These are phyloP conservation scores for Ypsolopha sequella DNA, from an alignment of 2,888 invertebrate species.

Conservation along the genomic window DNA sequence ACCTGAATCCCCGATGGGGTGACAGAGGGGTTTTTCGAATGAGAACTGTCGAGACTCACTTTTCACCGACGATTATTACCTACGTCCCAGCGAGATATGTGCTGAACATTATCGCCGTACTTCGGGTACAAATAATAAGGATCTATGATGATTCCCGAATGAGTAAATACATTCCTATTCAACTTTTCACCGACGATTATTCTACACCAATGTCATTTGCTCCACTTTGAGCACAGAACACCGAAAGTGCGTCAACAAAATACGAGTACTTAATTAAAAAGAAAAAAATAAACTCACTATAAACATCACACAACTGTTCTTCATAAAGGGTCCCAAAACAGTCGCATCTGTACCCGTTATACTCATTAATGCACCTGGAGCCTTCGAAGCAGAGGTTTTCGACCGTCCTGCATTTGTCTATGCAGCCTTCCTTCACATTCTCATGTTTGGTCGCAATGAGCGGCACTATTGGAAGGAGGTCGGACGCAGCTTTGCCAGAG, in stretches of 20 bases:
- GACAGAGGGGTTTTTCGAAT: too few relatives aligned
- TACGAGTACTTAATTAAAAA: too few relatives aligned
- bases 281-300: slow-evolving; percentile 74
- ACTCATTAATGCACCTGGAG: slow-evolving; percentile 92
- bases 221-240: background rate
- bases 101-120: background rate
- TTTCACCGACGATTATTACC: too few relatives aligned
- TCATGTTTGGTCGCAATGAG: slow-evolving; percentile 90
- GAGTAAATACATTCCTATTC: background rate
- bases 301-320: slow-evolving; percentile 91
- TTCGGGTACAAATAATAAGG: background rate
- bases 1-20: too few relatives aligned
- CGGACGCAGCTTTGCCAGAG: slow-evolving; percentile 88
- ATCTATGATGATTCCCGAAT: too few relatives aligned
- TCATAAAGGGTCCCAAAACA: slow-evolving; percentile 94
- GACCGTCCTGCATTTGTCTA: slow-evolving; percentile 83
- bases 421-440: slow-evolving; percentile 91
- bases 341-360: slow-evolving; percentile 89
- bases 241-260: background rate
- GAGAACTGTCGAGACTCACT: too few relatives aligned
- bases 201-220: background rate
- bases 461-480: slow-evolving; percentile 84
- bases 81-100: too few relatives aligned
- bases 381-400: slow-evolving; percentile 90
- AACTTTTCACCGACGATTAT: background rate